Conservation (phyloP, 92 coral and sea anemone genomes). For the Anthopleura xanthogrammica region DNA sequence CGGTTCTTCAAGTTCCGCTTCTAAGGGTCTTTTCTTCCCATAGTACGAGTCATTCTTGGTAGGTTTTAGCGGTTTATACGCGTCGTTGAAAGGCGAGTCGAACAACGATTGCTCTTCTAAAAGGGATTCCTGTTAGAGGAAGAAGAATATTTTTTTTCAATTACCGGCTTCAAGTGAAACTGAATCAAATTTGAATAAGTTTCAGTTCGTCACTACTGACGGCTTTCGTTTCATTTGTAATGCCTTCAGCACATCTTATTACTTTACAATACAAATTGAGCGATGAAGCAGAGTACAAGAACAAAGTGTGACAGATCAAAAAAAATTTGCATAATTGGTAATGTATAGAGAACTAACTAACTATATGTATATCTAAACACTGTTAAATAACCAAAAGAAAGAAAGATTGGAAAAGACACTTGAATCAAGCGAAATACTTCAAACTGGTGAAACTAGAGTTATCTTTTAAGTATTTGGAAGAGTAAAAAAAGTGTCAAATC, state of each 20-base stretch:
- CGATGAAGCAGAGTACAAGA: not conserved
- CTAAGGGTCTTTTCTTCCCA: constrained; percentile 84
- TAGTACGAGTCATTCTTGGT: constrained; percentile 62
- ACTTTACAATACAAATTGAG: not conserved
- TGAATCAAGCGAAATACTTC: too few relatives aligned
- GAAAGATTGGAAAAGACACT: not conserved
- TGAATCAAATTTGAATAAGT: not conserved
- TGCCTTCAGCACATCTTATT: not conserved
- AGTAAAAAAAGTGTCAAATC: too few relatives aligned
- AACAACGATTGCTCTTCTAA: constrained; percentile 94
- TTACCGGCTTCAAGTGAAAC: constrained; percentile 17
- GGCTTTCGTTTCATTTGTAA: not conserved
- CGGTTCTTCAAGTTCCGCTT: constrained; percentile 91
- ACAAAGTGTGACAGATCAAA: not conserved
- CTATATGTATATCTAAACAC: not conserved
- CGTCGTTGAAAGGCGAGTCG: constrained; percentile 87
- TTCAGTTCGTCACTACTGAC: not conserved
- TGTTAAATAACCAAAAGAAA: not conserved
- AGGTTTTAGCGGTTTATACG: constrained; percentile 88
- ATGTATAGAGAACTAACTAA: not conserved
- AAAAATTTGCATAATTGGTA: not conserved
- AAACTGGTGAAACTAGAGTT: not conserved
- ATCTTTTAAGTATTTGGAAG: too few relatives aligned
- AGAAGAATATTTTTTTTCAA: constrained; percentile 1
- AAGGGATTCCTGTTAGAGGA: constrained; percentile 57